Evolutionary conservation across 2,797 vertebrate species (phyloP).

Genomic region (Poeciliopsis gracilis): DNA sequence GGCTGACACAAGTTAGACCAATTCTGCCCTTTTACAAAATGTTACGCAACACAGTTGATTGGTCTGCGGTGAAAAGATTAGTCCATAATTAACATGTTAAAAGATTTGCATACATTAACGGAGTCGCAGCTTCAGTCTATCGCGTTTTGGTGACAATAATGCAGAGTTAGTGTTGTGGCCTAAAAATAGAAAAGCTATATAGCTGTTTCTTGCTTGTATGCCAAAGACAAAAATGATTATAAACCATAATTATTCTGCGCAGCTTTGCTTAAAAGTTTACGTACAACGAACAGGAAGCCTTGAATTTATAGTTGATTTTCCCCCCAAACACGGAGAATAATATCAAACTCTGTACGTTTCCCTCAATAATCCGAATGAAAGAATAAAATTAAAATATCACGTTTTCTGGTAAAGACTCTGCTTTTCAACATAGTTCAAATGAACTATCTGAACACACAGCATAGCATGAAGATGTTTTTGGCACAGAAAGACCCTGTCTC

Average conservation of each 20-base stretch:
- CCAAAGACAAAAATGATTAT: neutral
- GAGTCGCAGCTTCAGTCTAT: neutral
- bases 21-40: neutral
- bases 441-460: neutral
- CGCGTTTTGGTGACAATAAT: neutral
- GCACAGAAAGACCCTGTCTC: constrained; percentile 1
- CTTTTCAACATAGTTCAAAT: neutral
- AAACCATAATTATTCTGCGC: neutral
- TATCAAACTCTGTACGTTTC: neutral
- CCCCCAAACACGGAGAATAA: neutral
- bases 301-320: neutral
- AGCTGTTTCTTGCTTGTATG: neutral
- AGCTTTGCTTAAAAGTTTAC: neutral
- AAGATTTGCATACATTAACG: constrained; percentile 12
- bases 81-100: neutral
- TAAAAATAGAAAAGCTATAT: neutral
- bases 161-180: neutral
- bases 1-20: neutral
- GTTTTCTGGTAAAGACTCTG: neutral
- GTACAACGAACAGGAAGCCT: neutral
- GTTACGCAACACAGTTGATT: neutral
- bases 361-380: neutral
- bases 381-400: neutral
- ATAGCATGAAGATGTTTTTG: neutral
- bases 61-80: neutral